phyloP scores from a whole-genome alignment of 2,888 invertebrate species.

The Melipona bicolor region DNA sequence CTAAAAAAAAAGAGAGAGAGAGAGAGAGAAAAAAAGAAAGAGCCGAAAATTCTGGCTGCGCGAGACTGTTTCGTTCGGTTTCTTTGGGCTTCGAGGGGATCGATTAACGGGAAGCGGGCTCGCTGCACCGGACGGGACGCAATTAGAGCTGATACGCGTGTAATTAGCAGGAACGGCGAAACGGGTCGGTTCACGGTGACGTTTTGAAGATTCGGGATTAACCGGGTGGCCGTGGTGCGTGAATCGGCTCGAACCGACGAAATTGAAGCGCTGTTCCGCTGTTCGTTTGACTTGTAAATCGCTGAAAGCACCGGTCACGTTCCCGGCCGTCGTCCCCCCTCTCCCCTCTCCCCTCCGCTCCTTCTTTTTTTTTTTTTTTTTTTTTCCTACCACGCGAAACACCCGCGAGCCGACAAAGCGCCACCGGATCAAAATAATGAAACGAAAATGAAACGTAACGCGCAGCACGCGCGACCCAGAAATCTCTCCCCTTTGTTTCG shows the following conservation, averaged over 20 bases:
- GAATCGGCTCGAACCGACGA: neutral
- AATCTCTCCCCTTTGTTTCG: neutral
- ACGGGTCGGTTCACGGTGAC: neutral
- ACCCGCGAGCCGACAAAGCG: neutral
- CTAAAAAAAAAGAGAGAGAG: neutral
- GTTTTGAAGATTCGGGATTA: constrained; percentile 25
- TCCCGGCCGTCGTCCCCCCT: too few species aligned
- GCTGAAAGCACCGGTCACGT: constrained; percentile 21
- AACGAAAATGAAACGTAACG: constrained; percentile 22
- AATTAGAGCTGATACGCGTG: constrained; percentile 25
- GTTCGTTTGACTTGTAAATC: constrained; percentile 33
- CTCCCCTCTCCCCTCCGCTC: too few species aligned
- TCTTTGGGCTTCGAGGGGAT: neutral
- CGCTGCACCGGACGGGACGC: neutral
- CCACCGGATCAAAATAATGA: constrained; percentile 9
- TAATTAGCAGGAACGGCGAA: neutral
- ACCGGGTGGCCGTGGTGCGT: constrained; percentile 1
- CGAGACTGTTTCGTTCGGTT: neutral
- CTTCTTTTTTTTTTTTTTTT: too few species aligned
- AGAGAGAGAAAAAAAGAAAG: neutral
- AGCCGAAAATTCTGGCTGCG: neutral
- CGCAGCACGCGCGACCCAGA: neutral
- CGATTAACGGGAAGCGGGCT: neutral
- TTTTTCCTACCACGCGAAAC: neutral
- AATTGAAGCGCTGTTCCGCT: constrained; percentile 21